Conservation (phyloP, 1,140 invertebrate species). For the Formica exsecta region DNA sequence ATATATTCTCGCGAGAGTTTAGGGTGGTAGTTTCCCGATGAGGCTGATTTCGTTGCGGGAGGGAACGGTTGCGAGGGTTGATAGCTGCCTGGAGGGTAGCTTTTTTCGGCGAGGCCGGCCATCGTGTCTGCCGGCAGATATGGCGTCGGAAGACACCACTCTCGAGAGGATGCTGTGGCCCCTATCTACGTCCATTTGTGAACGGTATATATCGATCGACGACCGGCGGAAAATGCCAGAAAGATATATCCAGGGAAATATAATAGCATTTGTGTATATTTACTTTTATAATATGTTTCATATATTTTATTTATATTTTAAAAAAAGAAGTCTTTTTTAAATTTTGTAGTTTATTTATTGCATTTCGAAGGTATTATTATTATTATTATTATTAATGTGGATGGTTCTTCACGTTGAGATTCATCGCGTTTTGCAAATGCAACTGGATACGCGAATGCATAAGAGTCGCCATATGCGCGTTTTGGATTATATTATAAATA, state of each 20-base stretch:
- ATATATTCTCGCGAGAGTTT: conserved; percentile 84
- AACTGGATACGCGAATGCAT: conserved; percentile 2
- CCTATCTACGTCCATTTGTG: not conserved
- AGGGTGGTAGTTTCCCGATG: conserved; percentile 76
- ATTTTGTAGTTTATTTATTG: not conserved
- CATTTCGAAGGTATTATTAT: conserved; percentile 4
- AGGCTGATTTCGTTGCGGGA: conserved; percentile 79
- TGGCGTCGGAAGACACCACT: conserved; percentile 80
- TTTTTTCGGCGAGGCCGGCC: conserved; percentile 83
- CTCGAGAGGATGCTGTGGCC: conserved; percentile 14
- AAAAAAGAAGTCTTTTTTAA: not conserved
- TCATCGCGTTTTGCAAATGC: conserved; percentile 26
- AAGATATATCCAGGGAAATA: not conserved
- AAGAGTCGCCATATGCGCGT: conserved; percentile 9
- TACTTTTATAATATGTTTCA: conserved; percentile 26
- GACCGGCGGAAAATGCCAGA: conserved; percentile 2
- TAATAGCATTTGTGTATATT: not conserved
- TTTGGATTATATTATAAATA: conserved; percentile 38
- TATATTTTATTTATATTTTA: conserved; percentile 21
- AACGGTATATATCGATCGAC: conserved; percentile 39
- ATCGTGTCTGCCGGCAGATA: conserved; percentile 84
- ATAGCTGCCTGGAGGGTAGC: conserved; percentile 83
- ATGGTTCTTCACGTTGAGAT: conserved; percentile 43
- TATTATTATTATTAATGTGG: conserved; percentile 27
- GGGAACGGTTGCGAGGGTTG: conserved; percentile 79